phyloP scores from a whole-genome alignment of 2,888 invertebrate genomes.

The Amblyjoppa fuscipennis region DNA sequence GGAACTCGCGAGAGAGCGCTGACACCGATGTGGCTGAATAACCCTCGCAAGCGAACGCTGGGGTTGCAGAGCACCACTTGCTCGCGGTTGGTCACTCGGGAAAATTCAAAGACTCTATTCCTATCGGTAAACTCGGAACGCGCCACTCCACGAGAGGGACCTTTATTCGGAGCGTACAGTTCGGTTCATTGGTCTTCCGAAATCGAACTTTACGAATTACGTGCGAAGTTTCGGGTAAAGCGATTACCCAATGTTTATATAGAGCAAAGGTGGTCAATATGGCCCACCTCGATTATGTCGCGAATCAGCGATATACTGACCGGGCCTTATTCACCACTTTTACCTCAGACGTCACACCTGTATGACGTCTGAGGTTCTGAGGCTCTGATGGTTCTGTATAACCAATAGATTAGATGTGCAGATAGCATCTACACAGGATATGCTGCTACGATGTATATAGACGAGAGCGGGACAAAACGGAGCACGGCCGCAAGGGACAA shows the following conservation, averaged over 20 bases:
- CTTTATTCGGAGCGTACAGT: not conserved
- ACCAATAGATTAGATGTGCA: too few relatives aligned
- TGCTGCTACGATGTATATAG: too few relatives aligned
- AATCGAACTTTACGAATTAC: not conserved
- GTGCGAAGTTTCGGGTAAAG: not conserved
- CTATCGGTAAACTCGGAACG: not conserved
- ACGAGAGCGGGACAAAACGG: not conserved
- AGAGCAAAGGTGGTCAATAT: not conserved
- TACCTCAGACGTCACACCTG: too few relatives aligned
- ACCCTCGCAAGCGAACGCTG: not conserved
- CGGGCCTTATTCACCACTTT: too few relatives aligned
- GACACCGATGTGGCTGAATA: constrained; percentile 35
- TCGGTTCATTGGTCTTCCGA: not conserved
- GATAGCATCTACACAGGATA: too few relatives aligned
- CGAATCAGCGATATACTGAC: too few relatives aligned
- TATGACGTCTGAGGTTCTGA: too few relatives aligned
- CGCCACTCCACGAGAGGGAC: not conserved
- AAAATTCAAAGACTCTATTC: constrained; percentile 1
- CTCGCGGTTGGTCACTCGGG: constrained; percentile 43
- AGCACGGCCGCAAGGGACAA: not conserved
- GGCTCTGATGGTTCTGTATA: too few relatives aligned
- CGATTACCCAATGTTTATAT: not conserved
- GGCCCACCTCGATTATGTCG: too few relatives aligned
- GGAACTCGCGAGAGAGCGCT: constrained; percentile 56
- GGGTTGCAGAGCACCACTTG: constrained; percentile 41